Conservation (phyloP, 2,113 vertebrate species). For the Ceuthmochares aereus region DNA sequence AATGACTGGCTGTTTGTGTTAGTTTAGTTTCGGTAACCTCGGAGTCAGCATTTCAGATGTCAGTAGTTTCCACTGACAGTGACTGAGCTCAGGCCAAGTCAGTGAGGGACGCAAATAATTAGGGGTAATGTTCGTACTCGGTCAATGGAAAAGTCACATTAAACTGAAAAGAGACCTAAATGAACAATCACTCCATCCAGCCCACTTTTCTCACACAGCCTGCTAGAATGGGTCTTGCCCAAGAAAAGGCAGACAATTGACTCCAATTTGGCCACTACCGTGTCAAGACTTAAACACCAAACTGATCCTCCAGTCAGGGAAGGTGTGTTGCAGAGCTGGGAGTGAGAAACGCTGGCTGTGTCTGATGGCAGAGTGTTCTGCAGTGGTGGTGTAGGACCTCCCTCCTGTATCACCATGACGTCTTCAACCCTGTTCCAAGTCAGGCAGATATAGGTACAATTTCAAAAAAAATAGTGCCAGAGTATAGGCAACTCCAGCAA, state of each 20-base stretch:
- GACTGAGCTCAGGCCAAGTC: not conserved
- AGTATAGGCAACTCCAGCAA: not conserved
- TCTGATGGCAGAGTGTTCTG: not conserved
- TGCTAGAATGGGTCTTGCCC: not conserved
- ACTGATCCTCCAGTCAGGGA: accelerated
- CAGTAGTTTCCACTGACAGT: constrained; percentile 53
- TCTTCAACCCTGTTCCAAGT: not conserved
- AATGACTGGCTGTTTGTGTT: not conserved
- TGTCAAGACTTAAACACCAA: not conserved
- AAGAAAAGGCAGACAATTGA: not conserved
- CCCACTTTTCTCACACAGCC: accelerated
- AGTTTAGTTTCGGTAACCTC: constrained; percentile 48
- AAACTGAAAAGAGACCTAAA: not conserved
- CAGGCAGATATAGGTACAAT: not conserved
- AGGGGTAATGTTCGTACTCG: not conserved
- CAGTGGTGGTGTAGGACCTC: not conserved
- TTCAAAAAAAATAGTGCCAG: not conserved
- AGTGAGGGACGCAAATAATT: not conserved
- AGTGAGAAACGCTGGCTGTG: not conserved
- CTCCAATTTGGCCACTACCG: not conserved
- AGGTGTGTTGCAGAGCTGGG: not conserved
- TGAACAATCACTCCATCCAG: not conserved
- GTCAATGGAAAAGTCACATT: not conserved
- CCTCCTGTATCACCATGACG: not conserved
- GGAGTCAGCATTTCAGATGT: constrained; percentile 50